Evolutionary conservation across 2,888 invertebrate genomes (phyloP), one percentile per base, ranked within the genome.

Genomic region (Barypeithes pellucidus): DNA sequence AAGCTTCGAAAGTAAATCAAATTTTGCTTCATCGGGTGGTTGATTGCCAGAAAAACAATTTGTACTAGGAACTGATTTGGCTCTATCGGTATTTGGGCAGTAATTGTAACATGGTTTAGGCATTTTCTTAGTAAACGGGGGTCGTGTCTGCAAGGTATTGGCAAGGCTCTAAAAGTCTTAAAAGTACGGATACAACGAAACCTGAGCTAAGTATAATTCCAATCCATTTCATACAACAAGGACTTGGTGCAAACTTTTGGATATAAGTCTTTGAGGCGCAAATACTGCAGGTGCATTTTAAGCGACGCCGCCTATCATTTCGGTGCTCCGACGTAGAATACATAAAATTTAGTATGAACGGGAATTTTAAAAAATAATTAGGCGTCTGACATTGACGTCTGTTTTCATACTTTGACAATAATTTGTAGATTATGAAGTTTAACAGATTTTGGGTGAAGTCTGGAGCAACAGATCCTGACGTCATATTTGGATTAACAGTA

Each of bases 161-260:
- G 68, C 79, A 79, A 5, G 74, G 69, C 11, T 73, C 63, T 8
- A 75, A 61, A 16, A 71, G 75, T 12, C 54, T 70, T 9, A 75
- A 57, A 11, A 75, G 22, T 14, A 72, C 75, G 47, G 77, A 79
- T 24, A 66, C 61, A 12, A 77, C 59, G 16, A 75, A 71, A 36
- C 66, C 43, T 16, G 76, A 4, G 67, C 70, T 66, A 47, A 71
- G 50, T 3, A 78, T 50, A 11, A 70, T 60, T 43, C 60, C 75
- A 50, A 77, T 75, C 73, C 77, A 78, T 75, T 73, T 77, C 29
- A 76, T 4, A 61, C 78, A 78, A 54, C 78, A 78, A 18, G 73
- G 39, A 39, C 75, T 75, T n/a, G 78, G 78, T 2, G 65, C 1
- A 50, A 76, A 24, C 39, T 70, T 74, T 22, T 67, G 47, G 11